Evolutionary conservation across 2,113 vertebrate genomes (phyloP).

Genomic region (Zosterops pallidus): DNA sequence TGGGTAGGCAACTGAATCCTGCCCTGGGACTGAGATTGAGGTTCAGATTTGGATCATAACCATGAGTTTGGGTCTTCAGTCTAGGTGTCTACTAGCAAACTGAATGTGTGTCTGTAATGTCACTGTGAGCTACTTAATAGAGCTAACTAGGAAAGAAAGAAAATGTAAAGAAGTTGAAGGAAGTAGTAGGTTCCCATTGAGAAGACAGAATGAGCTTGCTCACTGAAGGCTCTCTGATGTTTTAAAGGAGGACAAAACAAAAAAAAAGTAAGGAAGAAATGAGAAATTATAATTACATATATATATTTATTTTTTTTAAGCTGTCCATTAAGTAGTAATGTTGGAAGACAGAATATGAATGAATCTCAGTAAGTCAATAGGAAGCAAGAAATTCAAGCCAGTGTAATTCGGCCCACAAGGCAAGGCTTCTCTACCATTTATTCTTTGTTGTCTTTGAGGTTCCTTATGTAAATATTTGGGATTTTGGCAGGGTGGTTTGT

Average conservation of each 20-base stretch:
- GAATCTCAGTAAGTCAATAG: neutral
- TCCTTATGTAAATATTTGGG: slow-evolving; percentile 58
- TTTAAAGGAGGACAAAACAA: neutral
- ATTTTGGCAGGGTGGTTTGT: slow-evolving; percentile 45
- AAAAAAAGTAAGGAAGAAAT: neutral
- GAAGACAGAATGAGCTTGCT: neutral
- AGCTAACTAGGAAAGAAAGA: neutral
- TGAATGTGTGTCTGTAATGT: neutral
- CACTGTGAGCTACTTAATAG: neutral
- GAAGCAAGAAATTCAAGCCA: neutral
- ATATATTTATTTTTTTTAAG: neutral
- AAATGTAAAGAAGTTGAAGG: neutral
- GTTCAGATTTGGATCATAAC: neutral
- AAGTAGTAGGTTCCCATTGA: neutral
- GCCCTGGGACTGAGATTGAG: neutral
- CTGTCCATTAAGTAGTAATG: neutral
- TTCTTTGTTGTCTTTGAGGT: slow-evolving; percentile 40
- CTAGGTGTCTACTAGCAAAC: neutral
- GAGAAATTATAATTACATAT: neutral
- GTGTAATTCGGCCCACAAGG: neutral
- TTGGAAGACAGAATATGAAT: slow-evolving; percentile 16
- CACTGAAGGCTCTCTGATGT: neutral
- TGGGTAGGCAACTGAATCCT: neutral
- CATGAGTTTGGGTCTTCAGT: neutral
- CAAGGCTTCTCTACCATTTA: slow-evolving; percentile 6